These are phyloP conservation scores for Menura novaehollandiae DNA, from an alignment of 2,113 vertebrate species.

Conservation along the genomic window DNA sequence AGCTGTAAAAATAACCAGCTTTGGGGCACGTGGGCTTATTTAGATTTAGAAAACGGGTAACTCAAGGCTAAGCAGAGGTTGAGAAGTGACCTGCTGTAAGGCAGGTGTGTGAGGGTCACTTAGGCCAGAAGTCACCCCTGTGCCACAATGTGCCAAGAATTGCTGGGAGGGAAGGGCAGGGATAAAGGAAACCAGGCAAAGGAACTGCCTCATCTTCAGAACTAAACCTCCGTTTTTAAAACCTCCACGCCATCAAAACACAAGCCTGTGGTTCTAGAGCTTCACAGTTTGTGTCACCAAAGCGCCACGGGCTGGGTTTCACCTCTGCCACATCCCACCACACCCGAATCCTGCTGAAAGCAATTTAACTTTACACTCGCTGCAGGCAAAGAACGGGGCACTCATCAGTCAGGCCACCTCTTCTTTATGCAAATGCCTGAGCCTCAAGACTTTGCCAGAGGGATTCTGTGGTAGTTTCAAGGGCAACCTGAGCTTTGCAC, in stretches of 20 bases:
- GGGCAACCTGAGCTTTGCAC: background rate
- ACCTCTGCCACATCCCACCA: background rate
- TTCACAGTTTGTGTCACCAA: background rate
- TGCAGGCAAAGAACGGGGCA: background rate
- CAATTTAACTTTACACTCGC: background rate
- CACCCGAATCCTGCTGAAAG: background rate
- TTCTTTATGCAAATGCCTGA: background rate
- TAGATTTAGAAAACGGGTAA: background rate
- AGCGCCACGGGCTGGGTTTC: background rate
- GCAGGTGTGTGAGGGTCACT: background rate
- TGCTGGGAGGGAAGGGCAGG: background rate
- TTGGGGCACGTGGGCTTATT: background rate
- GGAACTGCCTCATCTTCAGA: background rate
- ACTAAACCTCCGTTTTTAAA: background rate
- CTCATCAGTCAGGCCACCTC: fast-evolving
- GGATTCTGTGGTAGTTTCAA: background rate
- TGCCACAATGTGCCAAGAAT: fast-evolving
- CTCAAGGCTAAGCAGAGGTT: background rate
- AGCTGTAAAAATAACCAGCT: background rate
- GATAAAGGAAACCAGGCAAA: background rate
- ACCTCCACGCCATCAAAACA: fast-evolving
- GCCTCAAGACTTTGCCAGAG: background rate
- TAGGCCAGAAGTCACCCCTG: background rate
- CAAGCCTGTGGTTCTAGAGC: background rate
- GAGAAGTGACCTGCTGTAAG: background rate